Conservation (phyloP, 2,888 invertebrate species). For the Heliconius aoede region DNA sequence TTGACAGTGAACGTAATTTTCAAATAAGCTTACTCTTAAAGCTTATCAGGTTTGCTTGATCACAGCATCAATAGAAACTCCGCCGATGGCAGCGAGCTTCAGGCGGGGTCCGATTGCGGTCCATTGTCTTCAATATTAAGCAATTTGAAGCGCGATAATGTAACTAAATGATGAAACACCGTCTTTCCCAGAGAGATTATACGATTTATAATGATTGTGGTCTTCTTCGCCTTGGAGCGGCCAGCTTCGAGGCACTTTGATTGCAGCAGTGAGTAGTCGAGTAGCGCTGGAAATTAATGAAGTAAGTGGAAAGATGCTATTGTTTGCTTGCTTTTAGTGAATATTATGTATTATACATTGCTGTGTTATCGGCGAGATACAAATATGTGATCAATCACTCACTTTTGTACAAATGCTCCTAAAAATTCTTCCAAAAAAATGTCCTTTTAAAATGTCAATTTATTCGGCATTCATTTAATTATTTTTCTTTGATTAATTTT, state of each 20-base stretch:
- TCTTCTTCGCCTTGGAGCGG: too few relatives aligned
- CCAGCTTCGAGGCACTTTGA: background rate
- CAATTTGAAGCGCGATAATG: background rate
- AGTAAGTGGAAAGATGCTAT: constrained; percentile 7
- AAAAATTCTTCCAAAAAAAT: background rate
- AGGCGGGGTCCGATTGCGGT: background rate
- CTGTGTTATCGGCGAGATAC: background rate
- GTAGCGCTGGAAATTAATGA: background rate
- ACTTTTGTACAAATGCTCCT: background rate
- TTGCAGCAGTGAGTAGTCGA: background rate
- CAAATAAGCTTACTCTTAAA: background rate
- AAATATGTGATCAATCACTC: background rate
- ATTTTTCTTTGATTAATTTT: too few relatives aligned
- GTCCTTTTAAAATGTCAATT: background rate
- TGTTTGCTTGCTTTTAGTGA: background rate
- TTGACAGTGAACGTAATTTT: too few relatives aligned
- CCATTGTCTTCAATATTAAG: constrained; percentile 12
- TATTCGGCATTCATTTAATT: too few relatives aligned
- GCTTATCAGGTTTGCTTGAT: background rate
- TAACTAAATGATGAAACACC: constrained; percentile 15
- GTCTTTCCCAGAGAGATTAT: constrained; percentile 21
- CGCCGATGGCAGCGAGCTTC: background rate
- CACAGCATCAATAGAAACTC: constrained; percentile 1
- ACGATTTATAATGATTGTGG: constrained; percentile 13
- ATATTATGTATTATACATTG: background rate